Evolutionary conservation across 2,888 invertebrate species (phyloP), one percentile per base, ranked within the genome.

Genomic region (Mechanitis messenoides): DNA sequence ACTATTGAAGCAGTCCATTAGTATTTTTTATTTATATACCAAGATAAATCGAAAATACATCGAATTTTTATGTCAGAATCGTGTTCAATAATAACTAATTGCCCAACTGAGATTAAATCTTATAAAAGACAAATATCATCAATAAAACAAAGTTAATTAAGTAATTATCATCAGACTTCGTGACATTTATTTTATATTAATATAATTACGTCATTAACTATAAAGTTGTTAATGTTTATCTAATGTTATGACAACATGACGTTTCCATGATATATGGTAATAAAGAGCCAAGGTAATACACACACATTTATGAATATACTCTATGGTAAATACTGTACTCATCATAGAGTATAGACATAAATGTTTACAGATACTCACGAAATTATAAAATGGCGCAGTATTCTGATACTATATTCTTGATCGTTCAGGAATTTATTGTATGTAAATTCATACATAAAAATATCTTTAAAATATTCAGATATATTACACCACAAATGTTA

Each of bases 121-220:
- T 42, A 2, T 9, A 42, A 42, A 50, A 50, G 50, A 50, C 31
- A 50, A 50, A 50, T 50, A 50, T 31, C 50, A 50, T 50, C 28
- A 50, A 50, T 50, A 31, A 28, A 50, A 50, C 50, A 9, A 31
- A 50, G 50, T 50, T 50, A 50, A 50, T 50, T 50, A 50, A 50
- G 50, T 11, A 50, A 31, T 31, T 6, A 50, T 28, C 28, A 28
- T 20, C 20, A 20, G 20, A 20, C n/a, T 47, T 50, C 50, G 31
- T 31, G 50, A 50, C 50, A 50, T 50, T 50, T 50, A 50, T 3
- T 31, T 31, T 31, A 31, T 31, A 31, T 31, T 50, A 28, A 50
- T 42, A 9, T 50, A 50, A 50, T 50, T 28, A 31, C 50, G 50
- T 50, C 50, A 50, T 42, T 9, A 42, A 42, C 6, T 42, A 42